Percentiles rank a stretch among this genome's conserved stretches.
These are phyloP conservation scores for Tubiluchus corallicola DNA, from an alignment of 2,888 invertebrate genomes.

Conservation along the genomic window DNA sequence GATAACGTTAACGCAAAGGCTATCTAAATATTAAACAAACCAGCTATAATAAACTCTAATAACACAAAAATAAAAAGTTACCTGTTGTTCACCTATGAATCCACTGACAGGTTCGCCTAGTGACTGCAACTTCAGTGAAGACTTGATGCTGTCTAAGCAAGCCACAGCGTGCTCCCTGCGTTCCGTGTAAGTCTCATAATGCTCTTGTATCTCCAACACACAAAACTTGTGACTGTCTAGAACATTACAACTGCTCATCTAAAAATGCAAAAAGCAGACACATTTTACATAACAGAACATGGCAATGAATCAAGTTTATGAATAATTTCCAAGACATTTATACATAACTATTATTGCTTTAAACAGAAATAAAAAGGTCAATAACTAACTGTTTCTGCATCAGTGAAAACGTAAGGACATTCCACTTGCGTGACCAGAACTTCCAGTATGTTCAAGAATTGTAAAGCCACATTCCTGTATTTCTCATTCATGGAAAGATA, in stretches of 20 bases:
- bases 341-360: background rate
- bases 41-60: too few relatives aligned
- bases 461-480: slow-evolving; percentile 31
- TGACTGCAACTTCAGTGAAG: slow-evolving; percentile 53
- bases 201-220: slow-evolving; percentile 79
- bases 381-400: slow-evolving; percentile 42
- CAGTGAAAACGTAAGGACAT: slow-evolving; percentile 74
- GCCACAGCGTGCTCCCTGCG: slow-evolving; percentile 59
- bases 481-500: slow-evolving; percentile 38
- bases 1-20: too few relatives aligned
- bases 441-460: slow-evolving; percentile 38
- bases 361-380: slow-evolving; percentile 1
- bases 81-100: slow-evolving; percentile 37
- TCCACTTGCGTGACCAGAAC: slow-evolving; percentile 42
- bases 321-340: too few relatives aligned
- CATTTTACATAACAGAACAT: too few relatives aligned
- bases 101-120: slow-evolving; percentile 50
- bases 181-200: slow-evolving; percentile 82
- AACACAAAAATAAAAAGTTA: slow-evolving; percentile 13
- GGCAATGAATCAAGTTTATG: too few relatives aligned
- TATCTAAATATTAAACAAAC: too few relatives aligned
- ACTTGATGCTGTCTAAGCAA: slow-evolving; percentile 47
- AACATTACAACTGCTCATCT: slow-evolving; percentile 31
- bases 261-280: too few relatives aligned
- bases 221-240: slow-evolving; percentile 68